Base-by-base conservation (phyloP, 2,888 invertebrate genomes). In the Thera obeliscata region DNA sequence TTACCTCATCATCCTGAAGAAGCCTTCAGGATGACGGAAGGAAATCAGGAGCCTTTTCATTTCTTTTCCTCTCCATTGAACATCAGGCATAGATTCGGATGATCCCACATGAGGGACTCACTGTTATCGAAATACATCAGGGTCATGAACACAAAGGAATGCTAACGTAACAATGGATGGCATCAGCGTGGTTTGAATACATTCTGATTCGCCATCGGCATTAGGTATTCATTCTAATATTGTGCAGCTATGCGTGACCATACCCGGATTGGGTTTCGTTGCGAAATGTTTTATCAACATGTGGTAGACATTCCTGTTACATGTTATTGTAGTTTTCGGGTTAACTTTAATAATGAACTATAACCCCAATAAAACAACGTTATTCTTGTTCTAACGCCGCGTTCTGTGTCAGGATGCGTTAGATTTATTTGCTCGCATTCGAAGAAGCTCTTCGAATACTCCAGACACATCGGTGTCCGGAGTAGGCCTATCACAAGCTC, bases 101-200 rank as follows among this genome's bases (percentile, higher is more conserved):
- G 74, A 77, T 79, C 81, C 84, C 76, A 81, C 82, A 75, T 74
- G 46, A 22, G 59, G 72, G 67, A 77, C 72, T 72, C 58, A 72
- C 73, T 74, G 77, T 73, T 58, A 70, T 64, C 66, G 64, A 69
- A 73, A 70, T 69, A 69, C 76, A 76, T 76, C 81, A 81, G 86
- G 90, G 89, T 87, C 91, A 88, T 83, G 85, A 82, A 70, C 69
- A 82, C 84, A 85, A 86, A 85, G 89, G 88, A 88, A 90, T 90
- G 89, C 81, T 77, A 81, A 79, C 79, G 73, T 82, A 79, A 87
- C 89, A 89, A 89, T 88, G 74, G 83, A 82, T 79, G 81, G 81
- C 80, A 76, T 69, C 79, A 69, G 82, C 86, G 86, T 85, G 85
- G 76, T 74, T 76, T 76, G 89, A 86, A 90, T 90, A 82, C 81